A percentile compares a stretch with the other conserved stretches of the same genome.
phyloP scores from a whole-genome alignment of 1,140 invertebrate species.

The Bradynema listronoti region DNA sequence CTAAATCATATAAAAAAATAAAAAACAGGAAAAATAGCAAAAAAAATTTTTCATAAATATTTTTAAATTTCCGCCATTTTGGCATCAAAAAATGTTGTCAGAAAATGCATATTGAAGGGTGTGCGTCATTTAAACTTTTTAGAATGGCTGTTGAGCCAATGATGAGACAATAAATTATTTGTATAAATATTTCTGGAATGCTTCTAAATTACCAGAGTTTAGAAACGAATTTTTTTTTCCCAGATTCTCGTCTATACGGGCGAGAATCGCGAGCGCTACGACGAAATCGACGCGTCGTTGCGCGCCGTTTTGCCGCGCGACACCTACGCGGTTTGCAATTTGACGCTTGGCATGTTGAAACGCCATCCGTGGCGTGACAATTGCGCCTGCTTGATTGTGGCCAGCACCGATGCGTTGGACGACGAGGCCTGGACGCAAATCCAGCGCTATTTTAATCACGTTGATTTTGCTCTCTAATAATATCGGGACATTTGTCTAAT shows the following conservation, averaged over 20 bases:
- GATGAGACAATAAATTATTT: too few relatives aligned
- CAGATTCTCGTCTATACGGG: constrained; percentile 52
- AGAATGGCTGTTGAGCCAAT: too few relatives aligned
- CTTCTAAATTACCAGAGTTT: too few relatives aligned
- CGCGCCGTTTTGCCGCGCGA: constrained; percentile 36
- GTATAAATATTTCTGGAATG: too few relatives aligned
- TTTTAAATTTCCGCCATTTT: too few relatives aligned
- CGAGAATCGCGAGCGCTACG: constrained; percentile 32
- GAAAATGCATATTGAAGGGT: too few relatives aligned
- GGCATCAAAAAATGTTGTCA: too few relatives aligned
- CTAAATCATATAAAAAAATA: too few relatives aligned
- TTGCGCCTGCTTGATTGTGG: constrained; percentile 40
- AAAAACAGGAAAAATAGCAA: too few relatives aligned
- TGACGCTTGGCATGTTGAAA: constrained; percentile 27
- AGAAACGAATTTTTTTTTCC: too few relatives aligned
- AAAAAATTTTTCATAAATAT: too few relatives aligned
- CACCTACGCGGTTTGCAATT: constrained; percentile 43
- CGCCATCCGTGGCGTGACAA: constrained; percentile 41
- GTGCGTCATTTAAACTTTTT: too few relatives aligned
- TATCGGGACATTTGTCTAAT: constrained; percentile 14
- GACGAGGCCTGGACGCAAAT: constrained; percentile 44
- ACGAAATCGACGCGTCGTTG: constrained; percentile 28
- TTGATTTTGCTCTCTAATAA: constrained; percentile 31
- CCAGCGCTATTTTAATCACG: constrained; percentile 48
- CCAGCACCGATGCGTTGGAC: constrained; percentile 45